Conservation (phyloP, 2,888 invertebrate species). For the Drosophila yooni region DNA sequence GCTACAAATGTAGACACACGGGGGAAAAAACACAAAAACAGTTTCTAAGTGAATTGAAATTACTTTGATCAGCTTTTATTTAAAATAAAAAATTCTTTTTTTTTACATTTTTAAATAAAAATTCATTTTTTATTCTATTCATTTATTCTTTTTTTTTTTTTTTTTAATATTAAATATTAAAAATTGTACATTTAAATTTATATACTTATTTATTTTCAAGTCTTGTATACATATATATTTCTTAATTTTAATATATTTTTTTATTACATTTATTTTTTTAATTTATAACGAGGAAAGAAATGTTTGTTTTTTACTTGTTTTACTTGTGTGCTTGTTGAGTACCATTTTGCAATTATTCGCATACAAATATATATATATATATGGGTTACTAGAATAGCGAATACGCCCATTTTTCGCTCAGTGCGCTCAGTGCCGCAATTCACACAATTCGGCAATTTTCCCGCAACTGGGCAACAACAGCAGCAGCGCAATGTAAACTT, state of each 20-base stretch:
- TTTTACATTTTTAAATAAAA: not conserved
- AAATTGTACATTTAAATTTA: no score
- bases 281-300: no score
- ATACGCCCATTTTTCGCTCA: not conserved
- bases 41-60: not conserved
- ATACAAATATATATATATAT: not conserved
- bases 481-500: conserved; percentile 28
- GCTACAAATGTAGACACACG: conserved; percentile 7
- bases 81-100: not conserved
- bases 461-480: conserved; percentile 10
- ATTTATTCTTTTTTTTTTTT: no score
- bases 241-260: no score
- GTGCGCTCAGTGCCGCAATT: conserved; percentile 13
- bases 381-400: not conserved
- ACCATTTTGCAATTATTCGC: not conserved
- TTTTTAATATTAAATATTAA: no score
- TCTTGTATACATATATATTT: no score
- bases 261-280: no score
- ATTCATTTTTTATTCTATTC: no score
- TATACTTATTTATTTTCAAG: no score
- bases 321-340: not conserved
- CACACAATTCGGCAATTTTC: conserved; percentile 18
- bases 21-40: not conserved
- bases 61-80: not conserved
- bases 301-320: not conserved